Evolutionary conservation across 2,113 vertebrate species (phyloP), one percentile per base, ranked within the genome.

Genomic region (Dipodomys ordii): DNA sequence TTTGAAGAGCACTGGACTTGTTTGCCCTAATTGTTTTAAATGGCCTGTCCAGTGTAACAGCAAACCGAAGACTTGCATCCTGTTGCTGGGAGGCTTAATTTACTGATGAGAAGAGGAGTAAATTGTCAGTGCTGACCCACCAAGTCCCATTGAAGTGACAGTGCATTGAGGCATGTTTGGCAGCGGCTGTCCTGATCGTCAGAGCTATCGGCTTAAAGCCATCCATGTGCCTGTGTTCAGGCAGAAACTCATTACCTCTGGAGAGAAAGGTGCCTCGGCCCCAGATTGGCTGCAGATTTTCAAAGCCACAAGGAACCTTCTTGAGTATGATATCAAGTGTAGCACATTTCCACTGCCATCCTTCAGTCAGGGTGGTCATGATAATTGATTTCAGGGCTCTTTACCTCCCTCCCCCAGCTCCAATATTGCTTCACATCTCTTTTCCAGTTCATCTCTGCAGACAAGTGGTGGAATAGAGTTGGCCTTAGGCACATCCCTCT

Each of bases 71-170:
- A 5, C 9, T 22, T 4, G 0, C 73, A 57, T 83, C 22, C 46
- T 74, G 90, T 89, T 46, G 10, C 27, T 8, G n/a, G 76, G 25
- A 86, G 76, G n/a, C 89, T 83, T 62, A 60, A 82, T 77, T 78
- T 85, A 44, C 53, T 71, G 79, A 35, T 28, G 16, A 89, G 76
- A 76, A 39, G 74, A 22, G 22, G 25, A 87, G 27, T 62, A 91
- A 1, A 73, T 93, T 30, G 49, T 83, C 80, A 53, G 15, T 25
- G 65, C 32, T 73, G 49, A 25, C 83, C 15, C 46, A 1, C 57
- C 23, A 22, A 6, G 27, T 87, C 28, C 32, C 87, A 20, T 35
- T 57, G 39, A 57, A 65, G 35, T 85, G 44, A 20, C 6, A 2
- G 12, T 73, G 22, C 6, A 1, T 60, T 7, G 39, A 88, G 62